Base-by-base conservation (phyloP, 1,140 invertebrate genomes). In the Habropoda laboriosa region DNA sequence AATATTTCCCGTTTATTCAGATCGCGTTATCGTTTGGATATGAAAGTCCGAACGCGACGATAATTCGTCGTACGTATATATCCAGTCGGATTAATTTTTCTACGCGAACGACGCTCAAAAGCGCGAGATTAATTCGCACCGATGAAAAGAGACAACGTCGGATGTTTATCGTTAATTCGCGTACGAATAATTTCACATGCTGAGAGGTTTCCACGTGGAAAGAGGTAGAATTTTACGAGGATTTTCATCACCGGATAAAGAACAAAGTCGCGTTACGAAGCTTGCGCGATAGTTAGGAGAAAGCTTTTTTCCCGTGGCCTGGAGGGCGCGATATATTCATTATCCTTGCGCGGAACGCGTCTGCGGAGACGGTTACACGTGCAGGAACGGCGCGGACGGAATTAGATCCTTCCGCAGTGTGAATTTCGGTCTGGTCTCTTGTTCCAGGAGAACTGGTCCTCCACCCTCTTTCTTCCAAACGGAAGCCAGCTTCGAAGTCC, bases 331-430 rank as follows among this genome's bases (percentile, higher is more conserved):
- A 71, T 51, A 78, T 72, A 84, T 70, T 83, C 49, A 74, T 84
- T 74, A 66, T 27, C 53, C 42, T n/a, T 49, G 40, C 68, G 63
- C 38, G 55, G 53, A 60, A 73, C 70, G 66, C 55, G 30, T 42
- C 47, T 49, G 45, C 21, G 47, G 51, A 47, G 42, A 64, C 60
- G 45, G 66, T 68, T 84, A 74, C 75, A 79, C 61, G 74, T 35
- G 74, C 61, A 47, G 3, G 21, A 61, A 27, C 27, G 21, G 49
- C 70, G 51, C 71, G 30, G 53, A 51, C 57, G 64, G 80, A 84
- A 84, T 84, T 84, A 83, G 82, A 83, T 83, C 76, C 58, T 64
- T 57, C 64, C 80, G 49, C 24, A 10, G 66, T 60, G 58, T 30
- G 76, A 83, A 80, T 80, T 70, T 83, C 47, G 21, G 76, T 58